phyloP scores from a whole-genome alignment of 2,888 invertebrate genomes.

The Hydrotaea diabolus region DNA sequence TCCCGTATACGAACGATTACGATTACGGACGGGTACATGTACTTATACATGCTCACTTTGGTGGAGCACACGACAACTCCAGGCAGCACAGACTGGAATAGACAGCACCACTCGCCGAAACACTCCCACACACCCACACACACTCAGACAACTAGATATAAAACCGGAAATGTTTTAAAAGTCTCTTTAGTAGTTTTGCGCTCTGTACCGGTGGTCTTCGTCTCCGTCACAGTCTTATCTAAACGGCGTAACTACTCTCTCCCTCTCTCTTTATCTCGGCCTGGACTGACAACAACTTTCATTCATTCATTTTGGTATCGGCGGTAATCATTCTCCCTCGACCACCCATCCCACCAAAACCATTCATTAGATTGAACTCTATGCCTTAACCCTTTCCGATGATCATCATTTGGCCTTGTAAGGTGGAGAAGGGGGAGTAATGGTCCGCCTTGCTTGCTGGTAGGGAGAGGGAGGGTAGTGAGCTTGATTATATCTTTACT shows the following conservation, averaged over 20 bases:
- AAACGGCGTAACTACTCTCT: conserved; percentile 46
- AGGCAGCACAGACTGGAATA: conserved; percentile 45
- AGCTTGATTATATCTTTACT: conserved; percentile 62
- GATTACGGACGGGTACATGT: conserved; percentile 51
- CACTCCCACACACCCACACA: conserved; percentile 28
- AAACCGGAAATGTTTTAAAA: conserved; percentile 66
- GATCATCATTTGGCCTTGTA: conserved; percentile 39
- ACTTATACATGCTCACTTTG: conserved; percentile 34
- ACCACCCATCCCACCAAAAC: background rate
- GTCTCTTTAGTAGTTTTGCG: conserved; percentile 33
- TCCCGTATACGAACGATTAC: background rate
- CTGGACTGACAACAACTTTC: conserved; percentile 50
- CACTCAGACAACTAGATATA: conserved; percentile 57
- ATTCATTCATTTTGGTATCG: conserved; percentile 55
- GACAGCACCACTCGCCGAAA: conserved; percentile 54
- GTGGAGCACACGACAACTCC: conserved; percentile 16
- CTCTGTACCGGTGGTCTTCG: conserved; percentile 30
- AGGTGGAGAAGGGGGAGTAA: conserved; percentile 60
- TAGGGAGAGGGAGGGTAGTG: background rate
- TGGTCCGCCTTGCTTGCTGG: background rate
- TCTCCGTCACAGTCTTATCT: conserved; percentile 41
- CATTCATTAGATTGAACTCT: conserved; percentile 49
- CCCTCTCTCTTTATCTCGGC: conserved; percentile 34
- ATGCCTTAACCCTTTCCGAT: conserved; percentile 42
- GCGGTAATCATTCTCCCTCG: conserved; percentile 36